phyloP scores from a whole-genome alignment of 2,888 invertebrate genomes.

The Mimas tiliae region DNA sequence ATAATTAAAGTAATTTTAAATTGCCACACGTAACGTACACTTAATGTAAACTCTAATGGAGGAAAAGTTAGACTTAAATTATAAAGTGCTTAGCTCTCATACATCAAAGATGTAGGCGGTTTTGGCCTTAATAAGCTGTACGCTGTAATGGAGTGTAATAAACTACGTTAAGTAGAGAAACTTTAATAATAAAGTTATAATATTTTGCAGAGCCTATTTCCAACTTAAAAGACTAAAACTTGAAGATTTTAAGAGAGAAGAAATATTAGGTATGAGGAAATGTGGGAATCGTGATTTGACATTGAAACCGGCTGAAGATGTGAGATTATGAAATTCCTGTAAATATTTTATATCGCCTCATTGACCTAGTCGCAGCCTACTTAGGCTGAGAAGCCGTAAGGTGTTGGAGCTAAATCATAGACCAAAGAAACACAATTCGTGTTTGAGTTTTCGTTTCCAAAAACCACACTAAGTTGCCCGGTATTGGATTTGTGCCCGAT shows the following conservation, averaged over 20 bases:
- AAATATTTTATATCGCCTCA: too few species aligned
- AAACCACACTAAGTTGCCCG: too few species aligned
- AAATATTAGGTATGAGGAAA: slow-evolving; percentile 52
- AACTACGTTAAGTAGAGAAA: neutral
- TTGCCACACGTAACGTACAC: slow-evolving; percentile 2
- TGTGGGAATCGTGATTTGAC: slow-evolving; percentile 40
- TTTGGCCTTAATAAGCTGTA: neutral
- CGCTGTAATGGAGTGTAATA: neutral
- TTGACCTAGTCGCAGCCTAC: too few species aligned
- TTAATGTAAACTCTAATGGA: neutral
- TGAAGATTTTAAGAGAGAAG: slow-evolving; percentile 52
- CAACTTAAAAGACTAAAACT: slow-evolving; percentile 57
- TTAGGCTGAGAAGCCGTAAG: too few species aligned
- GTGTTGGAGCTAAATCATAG: too few species aligned
- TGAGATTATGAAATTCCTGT: slow-evolving; percentile 34
- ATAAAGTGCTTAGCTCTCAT: neutral
- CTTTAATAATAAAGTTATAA: neutral
- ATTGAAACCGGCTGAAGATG: slow-evolving; percentile 45
- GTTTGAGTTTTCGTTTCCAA: too few species aligned
- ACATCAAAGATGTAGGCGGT: neutral
- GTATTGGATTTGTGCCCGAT: too few species aligned
- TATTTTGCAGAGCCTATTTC: slow-evolving; percentile 58
- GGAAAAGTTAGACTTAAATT: neutral
- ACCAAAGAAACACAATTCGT: too few species aligned
- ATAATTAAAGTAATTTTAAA: neutral